These are phyloP conservation scores for Platysteira castanea DNA, from an alignment of 2,113 vertebrate species.

Conservation along the genomic window DNA sequence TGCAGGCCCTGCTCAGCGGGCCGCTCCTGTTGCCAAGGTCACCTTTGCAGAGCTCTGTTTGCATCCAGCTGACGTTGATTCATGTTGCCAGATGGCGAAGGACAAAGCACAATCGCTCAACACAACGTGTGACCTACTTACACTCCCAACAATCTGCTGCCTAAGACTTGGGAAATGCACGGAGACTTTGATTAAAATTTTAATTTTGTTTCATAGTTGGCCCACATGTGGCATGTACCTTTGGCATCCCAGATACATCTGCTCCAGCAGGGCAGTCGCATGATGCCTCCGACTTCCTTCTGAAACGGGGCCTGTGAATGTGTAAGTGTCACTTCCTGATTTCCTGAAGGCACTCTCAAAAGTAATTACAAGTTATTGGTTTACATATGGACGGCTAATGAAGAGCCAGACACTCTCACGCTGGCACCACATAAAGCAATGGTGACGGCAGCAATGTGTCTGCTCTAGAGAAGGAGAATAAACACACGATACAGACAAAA, in stretches of 20 bases:
- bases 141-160: constrained; percentile 69
- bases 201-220: constrained; percentile 43
- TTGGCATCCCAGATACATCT: background rate
- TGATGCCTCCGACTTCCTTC: background rate
- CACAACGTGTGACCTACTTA: constrained; percentile 79
- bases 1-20: constrained; percentile 12
- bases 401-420: background rate
- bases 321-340: background rate
- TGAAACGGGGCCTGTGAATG: background rate
- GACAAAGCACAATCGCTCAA: constrained; percentile 64
- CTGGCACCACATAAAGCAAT: background rate
- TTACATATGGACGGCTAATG: background rate
- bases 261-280: background rate
- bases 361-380: background rate
- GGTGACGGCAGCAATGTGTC: background rate
- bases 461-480: background rate
- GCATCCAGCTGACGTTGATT: constrained; percentile 77
- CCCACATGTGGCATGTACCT: background rate
- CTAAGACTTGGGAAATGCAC: constrained; percentile 59
- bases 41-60: constrained; percentile 71
- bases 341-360: constrained; percentile 3
- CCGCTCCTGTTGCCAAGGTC: constrained; percentile 65
- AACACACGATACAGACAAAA: background rate
- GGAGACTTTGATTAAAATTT: constrained; percentile 69
- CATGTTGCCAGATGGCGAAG: constrained; percentile 86